Base-by-base conservation (phyloP, 2,113 vertebrate species). In the Hyaena hyaena region DNA sequence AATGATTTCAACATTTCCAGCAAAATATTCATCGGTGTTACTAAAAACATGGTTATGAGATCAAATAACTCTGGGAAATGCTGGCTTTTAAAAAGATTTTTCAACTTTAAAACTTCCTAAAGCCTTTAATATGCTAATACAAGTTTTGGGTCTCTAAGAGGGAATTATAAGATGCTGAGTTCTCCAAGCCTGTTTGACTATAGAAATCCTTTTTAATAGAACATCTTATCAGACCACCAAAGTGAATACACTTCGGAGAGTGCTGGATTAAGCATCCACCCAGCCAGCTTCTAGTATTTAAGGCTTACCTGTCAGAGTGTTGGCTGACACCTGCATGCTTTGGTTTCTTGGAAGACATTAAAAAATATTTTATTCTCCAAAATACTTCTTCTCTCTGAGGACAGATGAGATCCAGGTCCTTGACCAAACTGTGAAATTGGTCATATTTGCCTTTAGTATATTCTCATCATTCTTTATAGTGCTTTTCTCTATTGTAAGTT, bases 51-150 rank as follows among this genome's bases (percentile, higher is more conserved):
- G 24, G 65, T 90, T 79, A 63, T 8, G 4, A 86, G 61, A 24
- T 89, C 45, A 61, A 90, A 91, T 68, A 58, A 39, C 76, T 77
- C 71, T 92, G 31, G 23, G 7, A 74, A 95, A 33, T 89, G 16
- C 21, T 87, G 35, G 15, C 14, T 81, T 91, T 85, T 76, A 45
- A 23, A 82, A 79, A 92, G 48, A 55, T 71, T 88, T 95, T 24
- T 83, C 50, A 83, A 28, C n/a, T 58, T 50, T 43, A 80, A 95
- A 69, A 71, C 16, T 88, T 95, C 79, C 80, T 10, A 93, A 96
- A 91, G 8, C 8, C 66, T 95, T 95, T 92, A 65, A 85, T 88
- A 85, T 86, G 76, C 48, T 85, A 97, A 88, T 88, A 45, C 4
- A 74, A 88, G 14, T 74, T 91, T 76, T 7, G 43, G 65, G 12